Evolutionary conservation across 2,797 vertebrate species (phyloP).

Genomic region (Hypotaenidia okinawae): DNA sequence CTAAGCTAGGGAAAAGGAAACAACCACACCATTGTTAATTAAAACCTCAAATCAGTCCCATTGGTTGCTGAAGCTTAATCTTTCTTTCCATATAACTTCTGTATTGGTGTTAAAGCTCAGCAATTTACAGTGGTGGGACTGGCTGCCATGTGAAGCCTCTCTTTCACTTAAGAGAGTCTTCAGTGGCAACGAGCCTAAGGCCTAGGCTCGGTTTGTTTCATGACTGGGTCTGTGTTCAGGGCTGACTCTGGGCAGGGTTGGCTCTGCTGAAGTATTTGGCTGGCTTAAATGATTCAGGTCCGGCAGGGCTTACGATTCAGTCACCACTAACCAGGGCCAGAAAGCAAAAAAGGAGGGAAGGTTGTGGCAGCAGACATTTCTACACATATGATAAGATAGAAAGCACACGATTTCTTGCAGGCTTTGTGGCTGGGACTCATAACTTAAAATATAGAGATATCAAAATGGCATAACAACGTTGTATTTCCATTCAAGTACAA

Average conservation of each 20-base stretch:
- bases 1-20: neutral
- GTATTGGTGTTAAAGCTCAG: neutral
- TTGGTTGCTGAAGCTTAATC: neutral
- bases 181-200: neutral
- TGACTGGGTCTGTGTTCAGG: neutral
- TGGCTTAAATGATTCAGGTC: neutral
- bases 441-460: neutral
- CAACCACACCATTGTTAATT: neutral
- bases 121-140: neutral
- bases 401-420: neutral
- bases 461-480: neutral
- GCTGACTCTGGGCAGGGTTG: neutral
- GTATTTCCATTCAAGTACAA: neutral
- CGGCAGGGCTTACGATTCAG: neutral
- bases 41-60: neutral
- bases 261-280: neutral
- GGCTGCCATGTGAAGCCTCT: neutral
- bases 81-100: neutral
- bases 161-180: neutral
- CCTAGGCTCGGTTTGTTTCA: neutral
- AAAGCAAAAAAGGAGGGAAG: neutral
- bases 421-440: neutral
- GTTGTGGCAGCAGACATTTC: neutral
- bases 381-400: neutral
- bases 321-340: neutral